Conservation (phyloP, 1,140 invertebrate genomes). For the Teleopsis dalmanni region DNA sequence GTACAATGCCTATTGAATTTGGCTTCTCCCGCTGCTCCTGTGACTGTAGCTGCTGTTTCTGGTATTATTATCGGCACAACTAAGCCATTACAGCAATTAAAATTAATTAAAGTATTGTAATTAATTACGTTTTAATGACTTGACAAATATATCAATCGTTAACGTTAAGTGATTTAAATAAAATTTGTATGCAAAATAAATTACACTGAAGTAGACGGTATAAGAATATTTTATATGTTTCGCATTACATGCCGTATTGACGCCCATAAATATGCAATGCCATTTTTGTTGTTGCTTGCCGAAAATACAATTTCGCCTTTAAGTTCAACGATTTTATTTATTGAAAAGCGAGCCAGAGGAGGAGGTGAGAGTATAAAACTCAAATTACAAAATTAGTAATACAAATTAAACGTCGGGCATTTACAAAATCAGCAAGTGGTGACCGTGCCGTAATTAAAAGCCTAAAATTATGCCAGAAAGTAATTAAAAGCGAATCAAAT, state of each 20-base stretch:
- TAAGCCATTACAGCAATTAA: too few species aligned
- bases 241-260: too few species aligned
- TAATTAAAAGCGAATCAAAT: slow-evolving; percentile 7
- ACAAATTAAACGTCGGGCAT: neutral
- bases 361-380: neutral
- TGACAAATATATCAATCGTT: slow-evolving; percentile 43
- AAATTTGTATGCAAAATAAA: neutral
- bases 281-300: too few species aligned
- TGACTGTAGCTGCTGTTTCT: too few species aligned
- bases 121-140: slow-evolving; percentile 43
- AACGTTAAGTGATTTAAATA: neutral
- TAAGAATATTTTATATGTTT: too few species aligned
- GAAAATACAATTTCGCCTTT: too few species aligned
- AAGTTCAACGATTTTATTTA: neutral
- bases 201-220: too few species aligned
- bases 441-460: neutral
- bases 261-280: too few species aligned
- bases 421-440: neutral
- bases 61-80: too few species aligned
- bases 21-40: too few species aligned
- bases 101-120: slow-evolving; percentile 34
- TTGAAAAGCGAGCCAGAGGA: neutral
- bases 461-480: slow-evolving; percentile 9
- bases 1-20: too few species aligned
- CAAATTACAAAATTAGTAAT: too few species aligned